A percentile compares a stretch with the other conserved stretches of the same genome.
Evolutionary conservation across 2,888 invertebrate species (phyloP).

Genomic region (Acanthosepion pharaonis): DNA sequence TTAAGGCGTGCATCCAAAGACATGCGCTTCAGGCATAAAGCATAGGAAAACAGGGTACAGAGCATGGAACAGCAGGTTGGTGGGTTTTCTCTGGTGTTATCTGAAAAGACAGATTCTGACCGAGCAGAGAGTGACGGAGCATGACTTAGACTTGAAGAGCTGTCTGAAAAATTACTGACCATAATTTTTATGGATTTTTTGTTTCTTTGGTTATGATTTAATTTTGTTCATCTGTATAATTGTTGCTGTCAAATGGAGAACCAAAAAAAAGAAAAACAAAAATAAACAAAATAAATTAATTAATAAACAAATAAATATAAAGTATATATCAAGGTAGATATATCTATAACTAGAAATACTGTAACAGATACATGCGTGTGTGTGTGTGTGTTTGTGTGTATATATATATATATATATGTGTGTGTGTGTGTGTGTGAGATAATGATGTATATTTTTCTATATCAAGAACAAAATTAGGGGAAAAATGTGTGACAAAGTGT

Average conservation of each 20-base stretch:
- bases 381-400: too few relatives aligned
- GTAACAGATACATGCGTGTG: too few relatives aligned
- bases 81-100: background rate
- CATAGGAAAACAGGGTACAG: background rate
- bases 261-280: background rate
- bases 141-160: constrained; percentile 2
- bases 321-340: too few relatives aligned
- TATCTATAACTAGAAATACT: too few relatives aligned
- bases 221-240: background rate
- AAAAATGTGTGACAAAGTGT: too few relatives aligned
- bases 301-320: too few relatives aligned
- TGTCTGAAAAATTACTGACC: background rate
- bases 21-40: background rate
- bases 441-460: too few relatives aligned
- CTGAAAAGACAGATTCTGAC: background rate
- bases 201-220: background rate
- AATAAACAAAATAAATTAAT: background rate
- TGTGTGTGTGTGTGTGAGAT: too few relatives aligned
- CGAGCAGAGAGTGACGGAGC: background rate
- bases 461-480: too few relatives aligned
- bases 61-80: background rate
- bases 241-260: background rate
- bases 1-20: background rate
- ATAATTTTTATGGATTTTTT: background rate
- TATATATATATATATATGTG: too few relatives aligned